phyloP scores from a whole-genome alignment of 2,797 vertebrate species.

The Chaenodraco wilsoni region DNA sequence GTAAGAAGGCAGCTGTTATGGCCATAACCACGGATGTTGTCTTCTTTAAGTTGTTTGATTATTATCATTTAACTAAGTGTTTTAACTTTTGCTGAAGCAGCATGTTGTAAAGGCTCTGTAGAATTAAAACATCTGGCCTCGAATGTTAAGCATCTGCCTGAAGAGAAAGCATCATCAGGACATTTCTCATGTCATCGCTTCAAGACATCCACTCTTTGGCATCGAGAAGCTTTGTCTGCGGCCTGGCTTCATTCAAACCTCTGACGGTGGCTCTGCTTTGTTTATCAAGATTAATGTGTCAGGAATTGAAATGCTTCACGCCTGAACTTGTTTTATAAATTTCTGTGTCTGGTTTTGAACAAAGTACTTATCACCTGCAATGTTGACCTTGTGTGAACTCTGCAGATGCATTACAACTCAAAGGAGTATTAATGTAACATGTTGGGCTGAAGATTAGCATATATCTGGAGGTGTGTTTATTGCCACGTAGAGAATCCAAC shows the following conservation, averaged over 20 bases:
- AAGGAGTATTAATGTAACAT: neutral
- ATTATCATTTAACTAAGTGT: neutral
- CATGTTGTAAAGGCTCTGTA: neutral
- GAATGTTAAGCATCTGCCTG: constrained; percentile 14
- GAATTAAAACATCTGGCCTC: constrained; percentile 8
- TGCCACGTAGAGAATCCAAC: neutral
- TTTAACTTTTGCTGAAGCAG: neutral
- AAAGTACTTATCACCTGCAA: neutral
- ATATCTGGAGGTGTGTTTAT: neutral
- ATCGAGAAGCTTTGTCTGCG: neutral
- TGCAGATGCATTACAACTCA: neutral
- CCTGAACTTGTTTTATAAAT: constrained; percentile 4
- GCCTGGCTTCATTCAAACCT: neutral
- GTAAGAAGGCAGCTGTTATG: neutral
- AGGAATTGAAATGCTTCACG: neutral
- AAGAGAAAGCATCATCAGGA: neutral
- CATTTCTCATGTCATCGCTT: neutral
- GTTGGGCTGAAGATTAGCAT: neutral
- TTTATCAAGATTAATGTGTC: constrained; percentile 13
- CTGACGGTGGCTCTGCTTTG: constrained; percentile 17
- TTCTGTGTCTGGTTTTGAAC: neutral
- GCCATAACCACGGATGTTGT: neutral
- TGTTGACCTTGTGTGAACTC: neutral
- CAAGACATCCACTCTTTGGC: constrained; percentile 16
- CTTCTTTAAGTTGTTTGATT: neutral